Percentiles rank a stretch among this genome's conserved stretches.
Conservation (phyloP, 2,797 vertebrate species). For the Sebastes steindachneri region DNA sequence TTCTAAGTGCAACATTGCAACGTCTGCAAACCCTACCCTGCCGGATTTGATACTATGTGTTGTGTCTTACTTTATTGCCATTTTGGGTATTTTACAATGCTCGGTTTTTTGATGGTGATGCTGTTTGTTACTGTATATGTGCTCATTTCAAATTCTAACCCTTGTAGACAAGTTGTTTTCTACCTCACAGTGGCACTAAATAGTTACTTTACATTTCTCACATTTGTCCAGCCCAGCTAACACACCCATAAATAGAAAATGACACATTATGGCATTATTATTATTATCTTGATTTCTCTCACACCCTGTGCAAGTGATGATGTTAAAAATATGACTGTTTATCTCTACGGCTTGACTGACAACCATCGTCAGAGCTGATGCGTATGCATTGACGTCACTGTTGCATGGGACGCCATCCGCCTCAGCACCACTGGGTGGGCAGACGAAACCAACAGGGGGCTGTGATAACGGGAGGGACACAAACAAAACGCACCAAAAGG, state of each 20-base stretch:
- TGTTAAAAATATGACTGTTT: not conserved
- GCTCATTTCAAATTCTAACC: not conserved
- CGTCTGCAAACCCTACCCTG: not conserved
- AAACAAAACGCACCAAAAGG: not conserved
- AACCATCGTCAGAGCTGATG: not conserved
- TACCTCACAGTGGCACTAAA: not conserved
- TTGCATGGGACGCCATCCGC: not conserved
- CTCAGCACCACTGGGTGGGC: not conserved
- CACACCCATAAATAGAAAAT: not conserved
- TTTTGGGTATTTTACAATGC: not conserved
- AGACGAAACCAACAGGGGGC: slow-evolving; percentile 23
- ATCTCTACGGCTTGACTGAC: not conserved
- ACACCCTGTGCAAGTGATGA: not conserved
- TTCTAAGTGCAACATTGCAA: not conserved
- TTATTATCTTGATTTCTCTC: not conserved
- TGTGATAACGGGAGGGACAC: not conserved
- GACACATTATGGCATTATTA: not conserved
- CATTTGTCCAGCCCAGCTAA: not conserved
- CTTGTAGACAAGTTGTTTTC: not conserved
- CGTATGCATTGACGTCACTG: not conserved
- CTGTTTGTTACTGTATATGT: not conserved
- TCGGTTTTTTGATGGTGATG: not conserved
- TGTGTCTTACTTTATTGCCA: not conserved
- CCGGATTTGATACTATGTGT: not conserved
- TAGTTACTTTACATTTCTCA: not conserved